Evolutionary conservation across 1,140 invertebrate genomes (phyloP).

Genomic region (Marisa cornuarietis): DNA sequence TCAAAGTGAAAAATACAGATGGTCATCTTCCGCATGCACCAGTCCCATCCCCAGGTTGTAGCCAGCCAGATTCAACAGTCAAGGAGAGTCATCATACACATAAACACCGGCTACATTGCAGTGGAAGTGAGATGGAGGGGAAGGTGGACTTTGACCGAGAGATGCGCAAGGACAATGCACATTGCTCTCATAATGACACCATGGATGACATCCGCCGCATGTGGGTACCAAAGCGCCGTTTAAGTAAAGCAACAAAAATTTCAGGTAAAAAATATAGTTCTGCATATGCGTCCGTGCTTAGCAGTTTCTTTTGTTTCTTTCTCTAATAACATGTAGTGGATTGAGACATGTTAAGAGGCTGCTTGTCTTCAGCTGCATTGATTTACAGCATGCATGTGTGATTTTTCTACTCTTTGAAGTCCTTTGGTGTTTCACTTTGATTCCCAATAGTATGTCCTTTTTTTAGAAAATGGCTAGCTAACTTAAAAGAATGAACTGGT

Average conservation of each 20-base stretch:
- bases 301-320: too few relatives aligned
- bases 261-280: too few relatives aligned
- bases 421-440: too few relatives aligned
- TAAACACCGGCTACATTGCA: neutral
- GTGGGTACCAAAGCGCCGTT: slow-evolving; percentile 3
- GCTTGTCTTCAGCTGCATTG: too few relatives aligned
- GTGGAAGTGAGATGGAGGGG: neutral
- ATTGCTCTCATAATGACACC: slow-evolving; percentile 9
- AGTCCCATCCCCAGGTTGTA: neutral
- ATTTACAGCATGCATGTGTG: too few relatives aligned
- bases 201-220: slow-evolving; percentile 8
- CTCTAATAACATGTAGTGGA: too few relatives aligned
- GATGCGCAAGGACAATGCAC: neutral
- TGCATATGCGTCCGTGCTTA: too few relatives aligned
- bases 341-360: too few relatives aligned
- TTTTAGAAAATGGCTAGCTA: too few relatives aligned
- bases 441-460: too few relatives aligned
- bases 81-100: neutral
- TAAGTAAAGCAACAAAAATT: neutral
- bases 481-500: too few relatives aligned
- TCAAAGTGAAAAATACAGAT: neutral
- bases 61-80: neutral
- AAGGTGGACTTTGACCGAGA: slow-evolving; percentile 4
- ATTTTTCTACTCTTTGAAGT: too few relatives aligned
- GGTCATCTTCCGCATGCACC: neutral